Conservation (phyloP, 2,888 invertebrate genomes). For the Bembecia ichneumoniformis region DNA sequence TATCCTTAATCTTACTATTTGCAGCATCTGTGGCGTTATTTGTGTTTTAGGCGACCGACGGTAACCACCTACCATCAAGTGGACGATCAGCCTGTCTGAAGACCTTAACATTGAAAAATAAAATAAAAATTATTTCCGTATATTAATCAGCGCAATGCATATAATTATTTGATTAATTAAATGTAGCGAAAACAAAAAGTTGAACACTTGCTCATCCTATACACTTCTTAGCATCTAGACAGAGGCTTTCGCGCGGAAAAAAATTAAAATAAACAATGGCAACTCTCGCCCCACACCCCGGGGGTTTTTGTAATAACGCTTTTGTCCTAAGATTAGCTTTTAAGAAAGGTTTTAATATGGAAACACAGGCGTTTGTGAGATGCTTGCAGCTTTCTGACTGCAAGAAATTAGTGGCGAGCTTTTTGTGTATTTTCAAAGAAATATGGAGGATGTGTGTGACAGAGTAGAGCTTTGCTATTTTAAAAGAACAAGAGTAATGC, state of each 20-base stretch:
- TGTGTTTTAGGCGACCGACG: too few species aligned
- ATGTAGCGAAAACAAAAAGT: too few species aligned
- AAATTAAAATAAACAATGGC: slow-evolving; percentile 69
- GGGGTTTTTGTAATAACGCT: slow-evolving; percentile 56
- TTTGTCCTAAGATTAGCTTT: slow-evolving; percentile 71
- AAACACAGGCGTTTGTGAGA: slow-evolving; percentile 30
- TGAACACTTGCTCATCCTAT: slow-evolving; percentile 34
- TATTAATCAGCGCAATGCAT: too few species aligned
- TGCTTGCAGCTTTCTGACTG: neutral
- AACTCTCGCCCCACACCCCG: slow-evolving; percentile 59
- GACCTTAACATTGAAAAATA: too few species aligned
- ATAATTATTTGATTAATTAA: too few species aligned
- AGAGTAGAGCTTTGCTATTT: neutral
- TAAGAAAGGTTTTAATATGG: slow-evolving; percentile 52
- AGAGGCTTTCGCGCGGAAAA: slow-evolving; percentile 45
- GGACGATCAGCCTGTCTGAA: too few species aligned
- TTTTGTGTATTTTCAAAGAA: slow-evolving; percentile 11
- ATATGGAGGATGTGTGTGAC: neutral
- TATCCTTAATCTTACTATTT: too few species aligned
- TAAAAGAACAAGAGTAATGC: neutral
- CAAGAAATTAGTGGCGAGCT: slow-evolving; percentile 5
- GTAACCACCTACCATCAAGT: too few species aligned
- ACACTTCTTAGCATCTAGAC: slow-evolving; percentile 31
- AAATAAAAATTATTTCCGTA: too few species aligned
- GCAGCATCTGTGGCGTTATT: too few species aligned